phyloP scores from a whole-genome alignment of 1,140 invertebrate species.

The Vollenhovia emeryi region DNA sequence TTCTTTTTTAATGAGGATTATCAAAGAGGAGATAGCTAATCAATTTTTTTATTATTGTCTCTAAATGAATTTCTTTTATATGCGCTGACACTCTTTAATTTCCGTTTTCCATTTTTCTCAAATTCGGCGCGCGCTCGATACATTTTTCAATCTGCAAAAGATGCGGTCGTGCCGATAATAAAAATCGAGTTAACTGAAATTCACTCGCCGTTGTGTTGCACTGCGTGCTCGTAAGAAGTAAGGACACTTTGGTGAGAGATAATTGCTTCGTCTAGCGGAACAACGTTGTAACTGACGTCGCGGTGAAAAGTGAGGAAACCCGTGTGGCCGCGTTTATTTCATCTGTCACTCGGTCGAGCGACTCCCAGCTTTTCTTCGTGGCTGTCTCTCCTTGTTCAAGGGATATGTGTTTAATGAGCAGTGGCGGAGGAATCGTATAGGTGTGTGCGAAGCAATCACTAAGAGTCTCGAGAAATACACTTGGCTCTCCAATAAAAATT shows the following conservation, averaged over 20 bases:
- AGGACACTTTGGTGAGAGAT: slow-evolving; percentile 68
- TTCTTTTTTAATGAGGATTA: not conserved
- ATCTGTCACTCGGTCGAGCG: slow-evolving; percentile 53
- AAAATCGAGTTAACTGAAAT: slow-evolving; percentile 60
- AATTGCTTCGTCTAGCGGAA: slow-evolving; percentile 71
- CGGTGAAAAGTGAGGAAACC: slow-evolving; percentile 69
- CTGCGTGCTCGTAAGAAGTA: slow-evolving; percentile 20
- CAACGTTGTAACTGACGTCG: slow-evolving; percentile 72
- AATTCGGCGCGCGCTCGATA: slow-evolving; percentile 17
- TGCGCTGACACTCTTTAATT: slow-evolving; percentile 16
- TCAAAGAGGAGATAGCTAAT: not conserved
- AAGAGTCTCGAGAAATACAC: not conserved
- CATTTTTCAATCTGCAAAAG: slow-evolving; percentile 49
- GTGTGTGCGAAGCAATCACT: not conserved
- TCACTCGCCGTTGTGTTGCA: slow-evolving; percentile 13
- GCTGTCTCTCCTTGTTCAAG: slow-evolving; percentile 53
- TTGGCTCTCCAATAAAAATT: not conserved
- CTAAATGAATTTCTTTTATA: slow-evolving; percentile 4
- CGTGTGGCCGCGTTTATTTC: slow-evolving; percentile 62
- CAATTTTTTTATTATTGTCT: not conserved
- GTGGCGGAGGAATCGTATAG: not conserved
- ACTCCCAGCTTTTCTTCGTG: slow-evolving; percentile 27
- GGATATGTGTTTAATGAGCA: slow-evolving; percentile 36
- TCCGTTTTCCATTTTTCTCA: slow-evolving; percentile 22
- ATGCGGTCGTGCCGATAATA: slow-evolving; percentile 47